phyloP scores from a whole-genome alignment of 64 coral and sea anemone genomes.

The Actinia equina region DNA sequence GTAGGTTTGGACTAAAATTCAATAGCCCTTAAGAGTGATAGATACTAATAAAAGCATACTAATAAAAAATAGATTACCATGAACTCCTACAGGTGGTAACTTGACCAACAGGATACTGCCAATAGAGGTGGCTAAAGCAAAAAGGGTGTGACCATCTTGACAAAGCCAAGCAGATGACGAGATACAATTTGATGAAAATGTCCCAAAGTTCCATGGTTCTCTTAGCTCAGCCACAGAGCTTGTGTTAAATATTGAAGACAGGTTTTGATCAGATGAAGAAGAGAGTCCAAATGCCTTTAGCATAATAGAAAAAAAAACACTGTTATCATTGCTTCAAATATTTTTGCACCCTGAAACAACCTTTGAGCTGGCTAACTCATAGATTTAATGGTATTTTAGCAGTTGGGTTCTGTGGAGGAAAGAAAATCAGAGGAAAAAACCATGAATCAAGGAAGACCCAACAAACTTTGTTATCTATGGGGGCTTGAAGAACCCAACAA shows the following conservation, averaged over 20 bases:
- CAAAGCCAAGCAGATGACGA: conserved; percentile 86
- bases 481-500: too few species aligned
- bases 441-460: too few species aligned
- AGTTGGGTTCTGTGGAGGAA: too few species aligned
- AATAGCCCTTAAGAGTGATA: too few species aligned
- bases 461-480: too few species aligned
- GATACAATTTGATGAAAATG: conserved; percentile 64
- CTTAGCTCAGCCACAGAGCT: conserved; percentile 32
- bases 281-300: conserved; percentile 55
- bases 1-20: too few species aligned
- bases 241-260: conserved; percentile 80
- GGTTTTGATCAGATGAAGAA: conserved; percentile 45
- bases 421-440: too few species aligned
- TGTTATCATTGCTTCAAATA: neutral
- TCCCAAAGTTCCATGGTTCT: conserved; percentile 80
- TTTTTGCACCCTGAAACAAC: too few species aligned
- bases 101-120: conserved; percentile 83
- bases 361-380: too few species aligned
- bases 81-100: conserved; percentile 41
- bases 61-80: neutral
- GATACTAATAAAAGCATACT: too few species aligned
- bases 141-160: conserved; percentile 91
- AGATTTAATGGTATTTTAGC: too few species aligned
- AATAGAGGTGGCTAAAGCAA: conserved; percentile 67
- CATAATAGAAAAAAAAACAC: neutral